These are phyloP conservation scores for Calliphora vicina DNA, from an alignment of 1,140 invertebrate genomes.

Conservation along the genomic window DNA sequence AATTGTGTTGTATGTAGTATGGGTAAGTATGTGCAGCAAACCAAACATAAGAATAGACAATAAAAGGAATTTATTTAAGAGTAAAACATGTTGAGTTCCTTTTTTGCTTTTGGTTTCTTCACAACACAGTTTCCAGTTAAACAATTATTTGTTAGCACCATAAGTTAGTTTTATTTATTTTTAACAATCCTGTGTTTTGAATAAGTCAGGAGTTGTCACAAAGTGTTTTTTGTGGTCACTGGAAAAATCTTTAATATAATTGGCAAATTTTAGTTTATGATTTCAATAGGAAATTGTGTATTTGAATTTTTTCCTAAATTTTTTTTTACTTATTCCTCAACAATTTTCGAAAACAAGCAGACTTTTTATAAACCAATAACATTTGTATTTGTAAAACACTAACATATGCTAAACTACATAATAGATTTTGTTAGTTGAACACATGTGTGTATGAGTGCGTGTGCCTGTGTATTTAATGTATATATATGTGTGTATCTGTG, in stretches of 20 bases:
- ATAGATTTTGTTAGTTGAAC: background rate
- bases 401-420: conserved; percentile 1
- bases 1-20: too few relatives aligned
- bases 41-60: background rate
- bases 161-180: too few relatives aligned
- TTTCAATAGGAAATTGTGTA: too few relatives aligned
- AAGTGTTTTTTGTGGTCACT: too few relatives aligned
- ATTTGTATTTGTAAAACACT: conserved; percentile 8
- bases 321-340: background rate
- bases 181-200: too few relatives aligned
- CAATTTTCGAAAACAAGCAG: background rate
- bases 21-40: too few relatives aligned
- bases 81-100: background rate
- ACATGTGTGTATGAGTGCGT: background rate
- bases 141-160: too few relatives aligned
- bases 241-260: too few relatives aligned
- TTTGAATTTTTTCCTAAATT: too few relatives aligned
- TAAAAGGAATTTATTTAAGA: background rate
- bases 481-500: background rate
- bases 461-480: background rate
- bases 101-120: background rate
- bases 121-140: too few relatives aligned
- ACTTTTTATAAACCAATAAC: background rate
- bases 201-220: too few relatives aligned
- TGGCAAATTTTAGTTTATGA: too few relatives aligned